Conservation (phyloP, 2,797 vertebrate genomes). For the Pseudocheirus occidentalis region DNA sequence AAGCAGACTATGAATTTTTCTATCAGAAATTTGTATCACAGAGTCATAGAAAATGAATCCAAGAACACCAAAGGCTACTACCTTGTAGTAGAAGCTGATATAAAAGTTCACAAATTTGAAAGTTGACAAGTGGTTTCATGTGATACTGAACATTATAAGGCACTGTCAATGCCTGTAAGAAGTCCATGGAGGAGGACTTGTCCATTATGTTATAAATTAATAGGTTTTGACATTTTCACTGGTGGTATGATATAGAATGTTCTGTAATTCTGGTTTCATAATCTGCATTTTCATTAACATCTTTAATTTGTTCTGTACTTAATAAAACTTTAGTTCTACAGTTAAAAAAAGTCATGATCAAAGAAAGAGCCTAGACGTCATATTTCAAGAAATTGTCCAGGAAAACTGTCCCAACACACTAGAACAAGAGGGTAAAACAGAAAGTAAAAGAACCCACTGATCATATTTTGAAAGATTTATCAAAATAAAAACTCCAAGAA, state of each 20-base stretch:
- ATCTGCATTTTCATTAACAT: too few relatives aligned
- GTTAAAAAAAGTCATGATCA: too few relatives aligned
- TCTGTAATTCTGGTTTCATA: background rate
- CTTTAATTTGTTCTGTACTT: too few relatives aligned
- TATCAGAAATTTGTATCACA: constrained; percentile 86
- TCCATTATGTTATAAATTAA: constrained; percentile 88
- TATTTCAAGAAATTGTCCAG: too few relatives aligned
- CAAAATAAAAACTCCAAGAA: too few relatives aligned
- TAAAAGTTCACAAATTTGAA: constrained; percentile 84
- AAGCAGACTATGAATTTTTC: constrained; percentile 81
- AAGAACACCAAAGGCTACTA: constrained; percentile 91
- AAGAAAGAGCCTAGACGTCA: too few relatives aligned
- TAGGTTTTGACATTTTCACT: accelerated
- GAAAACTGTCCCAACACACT: too few relatives aligned
- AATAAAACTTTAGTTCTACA: too few relatives aligned
- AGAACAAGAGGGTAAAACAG: too few relatives aligned
- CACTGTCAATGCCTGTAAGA: constrained; percentile 84
- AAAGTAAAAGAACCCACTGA: too few relatives aligned
- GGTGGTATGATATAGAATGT: background rate
- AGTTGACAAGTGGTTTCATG: constrained; percentile 74
- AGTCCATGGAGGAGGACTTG: constrained; percentile 85
- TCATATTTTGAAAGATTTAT: too few relatives aligned
- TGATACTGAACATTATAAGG: too few relatives aligned
- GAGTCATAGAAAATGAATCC: constrained; percentile 91
- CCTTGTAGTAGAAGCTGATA: constrained; percentile 95